Evolutionary conservation across 53 echinoderm and acorn worm genomes (phyloP), one percentile per base, ranked within the genome.

Genomic region (Echinarachnius parma): DNA sequence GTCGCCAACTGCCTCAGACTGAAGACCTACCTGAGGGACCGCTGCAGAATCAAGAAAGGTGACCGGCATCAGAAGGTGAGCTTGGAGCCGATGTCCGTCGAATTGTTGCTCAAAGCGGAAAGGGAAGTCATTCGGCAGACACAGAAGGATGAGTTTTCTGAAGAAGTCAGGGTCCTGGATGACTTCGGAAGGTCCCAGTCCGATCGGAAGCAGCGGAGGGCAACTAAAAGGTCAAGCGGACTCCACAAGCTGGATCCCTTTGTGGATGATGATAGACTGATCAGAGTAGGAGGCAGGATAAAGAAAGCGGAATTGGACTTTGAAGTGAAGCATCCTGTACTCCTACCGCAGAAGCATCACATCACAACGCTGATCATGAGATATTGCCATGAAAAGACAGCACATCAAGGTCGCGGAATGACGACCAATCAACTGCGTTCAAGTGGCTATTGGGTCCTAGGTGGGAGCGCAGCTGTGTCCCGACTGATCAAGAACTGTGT

Each of bases 401-500:
- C 63, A 5, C 89, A 88, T 25, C 88, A 89, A 32, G 89, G 84
- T 13, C 34, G 89, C 9, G 71, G 80, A 18, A 80, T 79, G 76
- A 84, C 84, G 1, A 29, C 61, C n/a, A 89, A 89, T 53, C 59
- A 79, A 26, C 21, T 83, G 25, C 49, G 83, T 23, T 5, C 58
- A 0, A 61, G 31, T 13, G 83, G 83, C 0, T 87, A 69, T 52
- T 87, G 87, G 87, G 77, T 87, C 15, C 27, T 89, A 7, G 52
- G 66, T 31, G 47, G 79, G 2, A 83, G 78, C 39, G 31, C 61
- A 11, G 48, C 29, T 27, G 79, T 87, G 0, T 31, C 87, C 24
- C 48, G n/a, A 23, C 19, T 75, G 2, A 83, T 83, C 8, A 36
- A 31, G 8, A 75, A 72, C 24, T 83, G 89, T 52, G 64, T 69